Base-by-base conservation (phyloP, 1,140 invertebrate genomes). In the Uloborus diversus region DNA sequence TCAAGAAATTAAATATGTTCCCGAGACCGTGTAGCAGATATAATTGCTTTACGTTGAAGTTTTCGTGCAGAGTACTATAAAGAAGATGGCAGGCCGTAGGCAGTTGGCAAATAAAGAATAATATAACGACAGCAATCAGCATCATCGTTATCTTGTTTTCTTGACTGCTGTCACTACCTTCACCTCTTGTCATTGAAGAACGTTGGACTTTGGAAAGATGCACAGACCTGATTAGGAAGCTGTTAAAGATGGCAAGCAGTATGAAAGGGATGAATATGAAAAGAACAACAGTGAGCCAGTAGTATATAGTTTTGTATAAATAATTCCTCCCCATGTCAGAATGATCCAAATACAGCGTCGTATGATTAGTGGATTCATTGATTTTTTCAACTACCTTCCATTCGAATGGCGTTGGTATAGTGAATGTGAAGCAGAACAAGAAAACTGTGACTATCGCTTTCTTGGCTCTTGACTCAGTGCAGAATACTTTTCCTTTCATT, bases 111-210 rank as follows among this genome's bases (percentile, higher is more conserved):
- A 93, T 83, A 14, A 94, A 86, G 84, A 94, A 94, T 64, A 93
- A 87, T 3, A 93, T 86, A 0, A 94, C 92, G 2, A 94, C 92
- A 0, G 91, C 90, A 49, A 94, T 93, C 9, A 94, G 86, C 82
- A 92, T 93, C 17, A 93, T 89, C 1, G 93, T 94, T 62, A 94
- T 93, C 51, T 91, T 91, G 84, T 91, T 92, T 86, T 91, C 91
- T 79, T 93, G 91, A 42, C 86, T 85, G 51, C 82, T 85, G 82
- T 86, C 81, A 4, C 49, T 71, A 28, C 25, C 59, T 25, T 35
- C 82, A 32, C 37, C 75, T 75, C 7, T 82, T 28, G 90, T 92
- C 86, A 93, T 89, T 62, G 88, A 85, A 17, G 87, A 85, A 69
- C 91, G 82, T 81, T 88, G 85, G 70, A 85, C 84, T 79, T 89